Base-by-base conservation (phyloP, 2,888 invertebrate species). In the Volucella inflata region DNA sequence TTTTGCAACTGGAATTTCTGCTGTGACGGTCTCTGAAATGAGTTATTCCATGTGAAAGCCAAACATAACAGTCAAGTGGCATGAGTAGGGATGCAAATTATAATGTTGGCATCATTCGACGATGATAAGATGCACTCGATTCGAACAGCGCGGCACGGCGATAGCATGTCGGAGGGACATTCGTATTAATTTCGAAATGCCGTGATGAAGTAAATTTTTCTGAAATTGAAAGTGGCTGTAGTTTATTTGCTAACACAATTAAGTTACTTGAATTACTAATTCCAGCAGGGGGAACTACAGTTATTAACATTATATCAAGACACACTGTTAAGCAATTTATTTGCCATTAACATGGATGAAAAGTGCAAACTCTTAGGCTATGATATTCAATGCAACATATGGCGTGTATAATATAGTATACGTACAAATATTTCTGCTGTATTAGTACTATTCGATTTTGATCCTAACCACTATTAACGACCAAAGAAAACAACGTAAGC, bases 101-200 rank as follows among this genome's bases (percentile, higher is more conserved):
- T 83, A 68, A 72, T 77, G 67, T 59, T 71, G 60, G 48, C 59
- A 40, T 71, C 55, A 72, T 72, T 77, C 51, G 71, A 59, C 44
- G 48, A 44, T 78, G 46, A 74, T 78, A 74, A 59, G 78, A 74
- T 57, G 57, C 16, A 42, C 77, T 67, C 51, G 48, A n/a, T 57
- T 40, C n/a, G 30, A 62, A 21, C 21, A 8, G 30, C 30, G 30
- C 30, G 44, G n/a, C 51, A 42, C 30, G 6, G 30, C 4, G 21
- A 74, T 83, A 50, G 77, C 78, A 82, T 83, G 78, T 55, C 12
- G 48, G 17, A 14, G 44, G 48, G 42, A 44, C 68, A 68, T 78
- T 83, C 30, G 36, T 68, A 55, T 74, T 68, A 40, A 40, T 74
- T 67, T 53, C 36, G 2, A 38, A 48, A 65, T 55, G 42, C 60